Conservation (phyloP, 2,888 invertebrate genomes). For the Melitaea athalia region DNA sequence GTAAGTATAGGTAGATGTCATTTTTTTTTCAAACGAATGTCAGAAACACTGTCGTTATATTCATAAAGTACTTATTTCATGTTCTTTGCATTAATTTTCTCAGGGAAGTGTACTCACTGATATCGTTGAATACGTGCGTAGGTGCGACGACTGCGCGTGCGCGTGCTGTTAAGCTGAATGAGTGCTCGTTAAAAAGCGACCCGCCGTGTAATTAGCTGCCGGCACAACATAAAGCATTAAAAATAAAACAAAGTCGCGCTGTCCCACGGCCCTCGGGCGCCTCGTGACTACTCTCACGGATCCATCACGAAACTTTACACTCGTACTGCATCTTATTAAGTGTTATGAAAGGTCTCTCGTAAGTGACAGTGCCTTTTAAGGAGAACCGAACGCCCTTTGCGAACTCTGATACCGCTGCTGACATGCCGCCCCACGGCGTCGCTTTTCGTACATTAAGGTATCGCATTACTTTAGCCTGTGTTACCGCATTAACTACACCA, state of each 20-base stretch:
- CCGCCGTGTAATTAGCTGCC: constrained; percentile 71
- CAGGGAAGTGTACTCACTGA: constrained; percentile 21
- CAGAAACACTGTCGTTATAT: background rate
- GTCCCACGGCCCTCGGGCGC: constrained; percentile 67
- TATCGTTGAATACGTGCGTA: constrained; percentile 35
- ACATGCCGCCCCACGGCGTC: constrained; percentile 40
- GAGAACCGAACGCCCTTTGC: constrained; percentile 54
- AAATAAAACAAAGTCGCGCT: constrained; percentile 63
- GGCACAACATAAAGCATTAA: constrained; percentile 58
- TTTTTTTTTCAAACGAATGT: constrained; percentile 6
- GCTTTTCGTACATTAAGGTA: constrained; percentile 33
- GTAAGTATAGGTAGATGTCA: too few relatives aligned
- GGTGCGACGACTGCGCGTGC: constrained; percentile 50
- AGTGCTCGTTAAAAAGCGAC: constrained; percentile 73
- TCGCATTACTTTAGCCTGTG: constrained; percentile 21
- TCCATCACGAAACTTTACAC: constrained; percentile 76
- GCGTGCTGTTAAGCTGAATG: constrained; percentile 69
- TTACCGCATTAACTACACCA: constrained; percentile 7
- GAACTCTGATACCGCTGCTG: constrained; percentile 37
- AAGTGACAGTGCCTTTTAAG: constrained; percentile 74
- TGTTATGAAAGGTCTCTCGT: constrained; percentile 72
- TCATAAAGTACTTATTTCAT: constrained; percentile 2
- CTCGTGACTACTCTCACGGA: constrained; percentile 75
- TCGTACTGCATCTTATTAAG: constrained; percentile 72
- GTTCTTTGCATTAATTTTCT: constrained; percentile 2